Base-by-base conservation (phyloP, 2,888 invertebrate species). In the Eretmocerus hayati region DNA sequence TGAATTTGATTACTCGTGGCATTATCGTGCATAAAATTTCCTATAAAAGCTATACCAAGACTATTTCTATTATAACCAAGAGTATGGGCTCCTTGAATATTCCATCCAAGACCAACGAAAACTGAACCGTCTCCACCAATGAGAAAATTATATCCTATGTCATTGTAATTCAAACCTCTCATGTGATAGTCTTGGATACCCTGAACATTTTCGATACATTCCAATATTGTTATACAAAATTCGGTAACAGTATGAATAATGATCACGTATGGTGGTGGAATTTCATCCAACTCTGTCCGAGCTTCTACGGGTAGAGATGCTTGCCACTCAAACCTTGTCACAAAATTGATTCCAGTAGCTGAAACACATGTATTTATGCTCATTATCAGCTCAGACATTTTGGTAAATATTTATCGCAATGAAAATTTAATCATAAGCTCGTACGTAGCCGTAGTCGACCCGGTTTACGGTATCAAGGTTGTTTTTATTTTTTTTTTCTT, bases 61-160 rank as follows among this genome's bases (percentile, higher is more conserved):
- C 85, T 84, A 41, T 70, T 75, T 13, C 67, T 67, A 63, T 87
- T 87, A 62, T 79, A 85, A 8, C 4, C 4, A 3, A 4, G 3
- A 0, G 85, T 78, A 61, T 88, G 87, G 0, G 87, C 83, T 0
- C 88, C 89, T 36, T 80, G 72, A 48, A 69, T 69, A 56, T 83
- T 79, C 89, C 89, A 90, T 2, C 85, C 85, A 6, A 87, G 79
- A 0, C 85, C 87, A 55, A 77, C 79, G 64, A 86, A 88, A 0
- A 81, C 83, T 11, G 79, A 76, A 0, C 87, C 88, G 62, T 88
- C 87, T 4, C 87, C 87, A 1, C 87, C 89, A 2, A 90, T 78
- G 3, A 90, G 69, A 59, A 87, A 90, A 64, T 86, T 90, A 65
- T 86, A 88, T 0, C 23, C 53, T n/a, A 59, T 58, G 35, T 58